Percentiles rank a stretch among this genome's conserved stretches.
These are phyloP conservation scores for Atrichornis clamosus DNA, from an alignment of 2,113 vertebrate genomes.

Conservation along the genomic window DNA sequence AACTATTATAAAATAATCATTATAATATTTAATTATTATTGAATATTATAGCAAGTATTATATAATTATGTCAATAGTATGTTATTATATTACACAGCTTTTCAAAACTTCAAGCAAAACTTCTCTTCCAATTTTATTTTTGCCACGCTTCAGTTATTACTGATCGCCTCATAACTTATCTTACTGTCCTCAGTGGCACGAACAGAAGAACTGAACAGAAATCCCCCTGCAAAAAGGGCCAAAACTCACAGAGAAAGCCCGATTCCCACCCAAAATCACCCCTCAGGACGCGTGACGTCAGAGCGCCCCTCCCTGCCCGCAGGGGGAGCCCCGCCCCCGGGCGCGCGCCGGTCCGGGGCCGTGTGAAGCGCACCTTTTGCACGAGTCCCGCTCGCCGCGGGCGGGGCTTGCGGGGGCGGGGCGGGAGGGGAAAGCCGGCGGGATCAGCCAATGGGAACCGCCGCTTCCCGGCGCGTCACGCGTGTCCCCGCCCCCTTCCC, in stretches of 20 bases:
- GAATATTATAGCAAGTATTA: neutral
- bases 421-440: neutral
- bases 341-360: neutral
- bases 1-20: neutral
- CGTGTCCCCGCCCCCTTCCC: neutral
- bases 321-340: neutral
- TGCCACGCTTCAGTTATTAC: neutral
- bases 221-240: too few species aligned
- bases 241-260: neutral
- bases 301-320: neutral
- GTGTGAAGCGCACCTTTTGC: constrained; percentile 42
- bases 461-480: neutral
- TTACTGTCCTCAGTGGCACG: neutral
- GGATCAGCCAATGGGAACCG: neutral
- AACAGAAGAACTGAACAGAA: accelerated
- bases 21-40: too few species aligned
- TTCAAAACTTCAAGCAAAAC: neutral
- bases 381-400: constrained; percentile 22
- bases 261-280: neutral
- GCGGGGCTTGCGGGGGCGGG: neutral
- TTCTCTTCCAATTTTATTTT: neutral
- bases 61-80: neutral
- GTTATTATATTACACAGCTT: neutral
- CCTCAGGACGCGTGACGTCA: neutral
- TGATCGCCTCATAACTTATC: neutral